Percentiles rank a stretch among this genome's conserved stretches.
These are phyloP conservation scores for Acrossocheilus wenchowensis DNA, from an alignment of 2,797 vertebrate genomes.

Conservation along the genomic window DNA sequence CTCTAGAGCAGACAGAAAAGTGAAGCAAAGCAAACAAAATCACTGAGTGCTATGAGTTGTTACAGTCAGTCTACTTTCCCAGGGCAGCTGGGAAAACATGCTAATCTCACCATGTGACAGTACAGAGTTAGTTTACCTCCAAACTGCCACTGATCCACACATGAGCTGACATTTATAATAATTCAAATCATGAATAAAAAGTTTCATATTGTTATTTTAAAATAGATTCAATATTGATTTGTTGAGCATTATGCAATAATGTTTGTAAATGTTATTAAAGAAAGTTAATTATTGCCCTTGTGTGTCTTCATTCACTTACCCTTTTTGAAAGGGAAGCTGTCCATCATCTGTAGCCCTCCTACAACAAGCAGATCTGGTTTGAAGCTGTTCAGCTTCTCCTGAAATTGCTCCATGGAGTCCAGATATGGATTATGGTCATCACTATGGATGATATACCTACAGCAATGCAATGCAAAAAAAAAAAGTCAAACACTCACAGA, in stretches of 20 bases:
- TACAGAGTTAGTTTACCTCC: background rate
- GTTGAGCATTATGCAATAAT: background rate
- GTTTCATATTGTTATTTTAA: background rate
- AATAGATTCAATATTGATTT: background rate
- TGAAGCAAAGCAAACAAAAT: slow-evolving; percentile 18
- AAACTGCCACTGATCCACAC: background rate
- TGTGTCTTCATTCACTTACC: slow-evolving; percentile 64
- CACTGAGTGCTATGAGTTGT: background rate
- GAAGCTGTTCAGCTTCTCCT: slow-evolving; percentile 74
- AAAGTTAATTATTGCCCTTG: background rate
- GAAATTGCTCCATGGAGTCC: slow-evolving; percentile 82
- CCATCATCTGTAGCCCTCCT: slow-evolving; percentile 88
- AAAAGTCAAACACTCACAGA: background rate
- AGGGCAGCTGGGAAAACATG: slow-evolving; percentile 10
- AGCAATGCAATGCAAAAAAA: slow-evolving; percentile 8
- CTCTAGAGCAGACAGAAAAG: background rate
- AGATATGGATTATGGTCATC: slow-evolving; percentile 86
- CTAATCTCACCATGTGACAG: slow-evolving; percentile 15
- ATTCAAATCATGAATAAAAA: background rate
- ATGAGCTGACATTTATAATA: background rate
- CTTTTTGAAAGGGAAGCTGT: slow-evolving; percentile 83
- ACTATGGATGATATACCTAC: slow-evolving; percentile 86
- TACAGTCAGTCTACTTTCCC: slow-evolving; percentile 24
- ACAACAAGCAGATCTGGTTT: slow-evolving; percentile 82
- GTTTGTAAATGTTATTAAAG: background rate